Base-by-base conservation (phyloP, 2,888 invertebrate genomes). In the Dryomyza anilis region DNA sequence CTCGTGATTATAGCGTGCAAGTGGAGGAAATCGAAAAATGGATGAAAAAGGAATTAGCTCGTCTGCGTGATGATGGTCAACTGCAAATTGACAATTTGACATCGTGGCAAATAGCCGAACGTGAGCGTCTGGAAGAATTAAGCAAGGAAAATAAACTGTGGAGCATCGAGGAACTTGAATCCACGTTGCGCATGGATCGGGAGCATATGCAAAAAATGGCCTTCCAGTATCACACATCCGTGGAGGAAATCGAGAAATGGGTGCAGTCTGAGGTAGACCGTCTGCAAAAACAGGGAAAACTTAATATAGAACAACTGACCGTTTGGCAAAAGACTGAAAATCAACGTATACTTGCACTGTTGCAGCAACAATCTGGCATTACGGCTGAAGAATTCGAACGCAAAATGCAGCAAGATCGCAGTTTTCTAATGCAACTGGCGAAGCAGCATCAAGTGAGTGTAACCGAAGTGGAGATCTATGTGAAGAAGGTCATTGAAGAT, bases 221-320 rank as follows among this genome's bases (percentile, higher is more conserved):
- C 36, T 77, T 78, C 72, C 80, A 81, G 60, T 79, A 82, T 55
- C 81, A 82, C 63, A 78, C 79, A 1, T 78, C 81, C 0, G 78
- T 81, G 0, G 80, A 80, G 67, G 81, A 81, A 63, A 80, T 82
- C 39, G 81, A 82, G n/a, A 76, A 79, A 30, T 82, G 82, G 82
- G 74, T 81, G 4, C 77, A 78, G 46, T 69, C 74, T 14, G 82
- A 82, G 60, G 72, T 82, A 3, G 74, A 73, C 5, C 74, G 81
- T 0, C 67, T 81, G 63, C 72, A 74, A 62, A 71, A 74, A 39
- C 76, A 81, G 63, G 81, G 81, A 0, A 76, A 78, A 56, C 66
- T 79, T 2, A 73, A 80, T 64, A 78, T 80, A 7, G 76, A 80
- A 50, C 72, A 80, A 60, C 64, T 81, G n/a, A 77, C 80, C 0